These are phyloP conservation scores for Crocallis elinguaria DNA, from an alignment of 2,888 invertebrate species.

Conservation along the genomic window DNA sequence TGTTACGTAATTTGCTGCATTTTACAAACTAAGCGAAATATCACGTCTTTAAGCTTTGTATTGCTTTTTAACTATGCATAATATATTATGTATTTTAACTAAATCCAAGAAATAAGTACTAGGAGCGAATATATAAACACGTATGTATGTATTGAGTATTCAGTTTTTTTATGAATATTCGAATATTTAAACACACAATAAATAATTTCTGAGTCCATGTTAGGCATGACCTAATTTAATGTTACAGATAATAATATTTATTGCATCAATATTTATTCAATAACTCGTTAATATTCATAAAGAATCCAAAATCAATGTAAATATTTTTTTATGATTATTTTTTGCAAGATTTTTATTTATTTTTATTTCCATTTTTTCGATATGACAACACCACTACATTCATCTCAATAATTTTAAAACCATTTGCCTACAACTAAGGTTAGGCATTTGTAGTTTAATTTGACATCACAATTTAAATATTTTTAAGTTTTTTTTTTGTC, in stretches of 20 bases:
- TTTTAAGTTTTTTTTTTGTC: slow-evolving; percentile 60
- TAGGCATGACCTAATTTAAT: slow-evolving; percentile 40
- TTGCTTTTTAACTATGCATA: slow-evolving; percentile 24
- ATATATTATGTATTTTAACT: slow-evolving; percentile 33
- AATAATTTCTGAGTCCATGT: slow-evolving; percentile 26
- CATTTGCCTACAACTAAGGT: slow-evolving; percentile 36
- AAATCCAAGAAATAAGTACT: slow-evolving; percentile 53
- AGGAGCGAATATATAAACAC: slow-evolving; percentile 44
- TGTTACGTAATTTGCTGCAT: slow-evolving; percentile 10
- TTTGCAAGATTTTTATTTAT: slow-evolving; percentile 71
- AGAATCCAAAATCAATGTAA: slow-evolving; percentile 36
- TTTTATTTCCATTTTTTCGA: slow-evolving; percentile 69
- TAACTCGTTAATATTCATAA: slow-evolving; percentile 33
- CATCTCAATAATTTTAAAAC: slow-evolving; percentile 44
- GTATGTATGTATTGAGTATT: slow-evolving; percentile 36
- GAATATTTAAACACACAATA: slow-evolving; percentile 22
- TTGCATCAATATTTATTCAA: slow-evolving; percentile 16
- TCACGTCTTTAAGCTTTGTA: slow-evolving; percentile 12
- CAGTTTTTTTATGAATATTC: slow-evolving; percentile 44
- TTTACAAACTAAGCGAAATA: slow-evolving; percentile 16
- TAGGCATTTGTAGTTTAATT: slow-evolving; percentile 30
- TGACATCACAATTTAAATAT: slow-evolving; percentile 34
- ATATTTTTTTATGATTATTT: slow-evolving; percentile 69
- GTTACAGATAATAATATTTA: slow-evolving; percentile 29
- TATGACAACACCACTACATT: slow-evolving; percentile 61